A percentile compares a stretch with the other conserved stretches of the same genome.
Conservation (phyloP, 2,113 vertebrate genomes). For the Ailurus styani region DNA sequence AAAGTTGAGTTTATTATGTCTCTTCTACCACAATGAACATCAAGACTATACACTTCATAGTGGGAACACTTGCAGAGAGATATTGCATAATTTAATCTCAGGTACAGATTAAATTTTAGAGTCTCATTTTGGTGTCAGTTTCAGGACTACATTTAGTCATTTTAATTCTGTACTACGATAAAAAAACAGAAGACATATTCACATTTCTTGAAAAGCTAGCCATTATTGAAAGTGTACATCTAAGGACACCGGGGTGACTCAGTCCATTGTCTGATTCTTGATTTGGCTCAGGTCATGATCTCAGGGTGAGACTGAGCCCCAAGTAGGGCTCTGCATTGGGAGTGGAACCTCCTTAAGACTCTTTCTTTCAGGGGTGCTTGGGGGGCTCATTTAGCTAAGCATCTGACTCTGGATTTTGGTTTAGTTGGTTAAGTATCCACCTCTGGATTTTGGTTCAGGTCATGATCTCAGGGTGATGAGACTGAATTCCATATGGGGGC, state of each 20-base stretch:
- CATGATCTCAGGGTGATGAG: background rate
- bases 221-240: background rate
- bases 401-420: too few species aligned
- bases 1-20: background rate
- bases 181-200: background rate
- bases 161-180: background rate
- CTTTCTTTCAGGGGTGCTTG: too few species aligned
- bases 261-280: background rate
- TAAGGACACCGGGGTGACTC: background rate
- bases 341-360: too few species aligned
- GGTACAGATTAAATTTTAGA: background rate
- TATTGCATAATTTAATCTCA: background rate
- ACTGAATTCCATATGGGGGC: accelerated
- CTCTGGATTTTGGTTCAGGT: background rate
- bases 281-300: background rate
- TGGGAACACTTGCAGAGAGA: background rate
- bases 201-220: background rate
- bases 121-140: background rate
- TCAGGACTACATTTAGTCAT: background rate
- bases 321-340: background rate
- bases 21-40: background rate
- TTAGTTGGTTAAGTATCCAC: background rate
- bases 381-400: too few species aligned
- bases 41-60: background rate
- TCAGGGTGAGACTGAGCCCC: background rate